phyloP scores from a whole-genome alignment of 2,888 invertebrate species.

The Eilema depressum region DNA sequence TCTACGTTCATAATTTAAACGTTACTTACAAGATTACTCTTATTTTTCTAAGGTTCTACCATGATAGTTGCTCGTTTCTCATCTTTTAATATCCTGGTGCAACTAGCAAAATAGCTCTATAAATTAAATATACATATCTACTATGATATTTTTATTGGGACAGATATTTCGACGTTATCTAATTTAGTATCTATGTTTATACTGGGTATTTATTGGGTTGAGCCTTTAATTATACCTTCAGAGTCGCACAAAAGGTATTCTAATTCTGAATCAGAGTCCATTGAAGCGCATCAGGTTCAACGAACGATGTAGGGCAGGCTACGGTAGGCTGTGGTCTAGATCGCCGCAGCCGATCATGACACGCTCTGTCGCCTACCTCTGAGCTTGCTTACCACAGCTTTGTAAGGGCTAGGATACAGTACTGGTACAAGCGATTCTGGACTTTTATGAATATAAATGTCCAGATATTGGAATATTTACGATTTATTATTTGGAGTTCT shows the following conservation, averaged over 20 bases:
- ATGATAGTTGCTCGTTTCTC: too few species aligned
- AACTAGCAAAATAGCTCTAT: too few species aligned
- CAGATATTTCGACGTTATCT: neutral
- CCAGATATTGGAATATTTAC: too few species aligned
- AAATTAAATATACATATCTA: too few species aligned
- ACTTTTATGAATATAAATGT: neutral
- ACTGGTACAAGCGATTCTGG: neutral
- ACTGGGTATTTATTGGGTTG: neutral
- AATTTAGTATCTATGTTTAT: neutral
- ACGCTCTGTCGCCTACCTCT: conserved; percentile 70
- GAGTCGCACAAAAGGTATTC: conserved; percentile 15
- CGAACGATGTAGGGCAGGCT: conserved; percentile 50
- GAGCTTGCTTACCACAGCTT: conserved; percentile 52
- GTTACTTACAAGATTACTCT: neutral
- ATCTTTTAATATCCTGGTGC: too few species aligned
- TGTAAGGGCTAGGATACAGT: conserved; percentile 20
- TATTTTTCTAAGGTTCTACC: neutral
- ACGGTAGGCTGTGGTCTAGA: conserved; percentile 61
- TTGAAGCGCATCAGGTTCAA: conserved; percentile 59
- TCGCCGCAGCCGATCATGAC: conserved; percentile 66
- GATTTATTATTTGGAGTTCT: too few species aligned
- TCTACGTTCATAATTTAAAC: neutral
- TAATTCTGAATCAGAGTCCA: conserved; percentile 41
- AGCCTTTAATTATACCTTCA: neutral
- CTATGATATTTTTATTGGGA: neutral